Evolutionary conservation across 2,113 vertebrate species (phyloP).

Genomic region (Scalopus aquaticus): DNA sequence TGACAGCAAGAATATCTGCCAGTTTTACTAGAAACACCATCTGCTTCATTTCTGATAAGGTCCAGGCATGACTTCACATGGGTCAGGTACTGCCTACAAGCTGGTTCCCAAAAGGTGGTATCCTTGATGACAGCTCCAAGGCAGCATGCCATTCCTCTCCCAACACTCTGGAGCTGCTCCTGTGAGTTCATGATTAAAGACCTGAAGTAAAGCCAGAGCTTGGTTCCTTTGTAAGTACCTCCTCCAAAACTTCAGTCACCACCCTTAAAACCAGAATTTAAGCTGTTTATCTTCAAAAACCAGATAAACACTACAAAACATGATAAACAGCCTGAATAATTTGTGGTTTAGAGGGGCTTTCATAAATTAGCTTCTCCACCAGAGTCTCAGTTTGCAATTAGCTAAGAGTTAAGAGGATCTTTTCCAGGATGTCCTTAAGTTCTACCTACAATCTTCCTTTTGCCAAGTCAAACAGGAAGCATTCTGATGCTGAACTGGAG

Average conservation of each 20-base stretch:
- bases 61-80: background rate
- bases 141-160: background rate
- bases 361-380: background rate
- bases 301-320: constrained; percentile 26
- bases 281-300: constrained; percentile 39
- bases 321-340: background rate
- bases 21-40: constrained; percentile 77
- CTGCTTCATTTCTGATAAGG: constrained; percentile 72
- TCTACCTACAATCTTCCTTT: background rate
- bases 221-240: background rate
- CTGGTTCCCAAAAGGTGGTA: constrained; percentile 18
- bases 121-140: constrained; percentile 27
- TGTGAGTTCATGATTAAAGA: background rate
- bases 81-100: constrained; percentile 13
- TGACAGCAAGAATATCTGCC: constrained; percentile 78
- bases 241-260: background rate
- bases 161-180: background rate
- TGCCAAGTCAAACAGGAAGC: background rate
- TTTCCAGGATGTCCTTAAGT: background rate
- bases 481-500: background rate
- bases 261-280: constrained; percentile 13
- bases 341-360: background rate
- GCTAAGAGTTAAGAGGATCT: background rate
- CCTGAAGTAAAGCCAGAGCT: constrained; percentile 37
- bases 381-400: constrained; percentile 9